Base-by-base conservation (phyloP, 1,140 invertebrate species). In the Aphelenchoides avenae region DNA sequence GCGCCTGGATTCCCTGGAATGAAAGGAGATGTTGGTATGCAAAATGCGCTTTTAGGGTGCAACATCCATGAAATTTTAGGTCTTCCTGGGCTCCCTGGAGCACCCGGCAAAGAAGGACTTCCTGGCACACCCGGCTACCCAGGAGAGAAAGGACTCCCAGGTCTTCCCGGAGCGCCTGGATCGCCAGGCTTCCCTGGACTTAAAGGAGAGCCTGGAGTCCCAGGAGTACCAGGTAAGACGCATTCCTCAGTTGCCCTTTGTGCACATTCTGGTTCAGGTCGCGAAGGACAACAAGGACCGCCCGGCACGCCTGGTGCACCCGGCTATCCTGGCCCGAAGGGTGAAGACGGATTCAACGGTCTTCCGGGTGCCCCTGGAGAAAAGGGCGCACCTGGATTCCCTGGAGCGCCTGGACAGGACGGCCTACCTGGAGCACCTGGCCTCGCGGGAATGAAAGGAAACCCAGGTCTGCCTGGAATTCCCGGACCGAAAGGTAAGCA, bases 141-240 rank as follows among this genome's bases (percentile, higher is more conserved):
- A 61, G 61, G 61, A 33, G 42, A 33, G 4, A 42, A 57, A 39
- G 61, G 61, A 5, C 34, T 34, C 51, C 42, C 63, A 20, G 75
- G 60, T 13, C 39, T 65, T 37, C 31, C 66, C 34, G 65, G 72
- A 29, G 54, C 70, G 31, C 54, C 73, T 24, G 66, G 70, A 11
- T 26, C 34, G 27, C 41, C 63, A 37, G 86, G 87, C 56, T 84
- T 84, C 40, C 65, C 60, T 31, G 77, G 77, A 40, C 52, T 64
- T 9, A 53, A 64, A 40, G 80, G 80, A 29, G 69, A 68, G 22
- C 58, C 70, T 18, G 73, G 81, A 57, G 69, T 61, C 9, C 73
- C 76, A 54, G 84, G 84, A 40, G 6, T 68, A 6, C 40, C 59
- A 29, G 84, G 83, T 27, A 57, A 56, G 27, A 73, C 77, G 33